These are phyloP conservation scores for Menidia beryllina DNA, from an alignment of 2,113 vertebrate genomes.

Conservation along the genomic window DNA sequence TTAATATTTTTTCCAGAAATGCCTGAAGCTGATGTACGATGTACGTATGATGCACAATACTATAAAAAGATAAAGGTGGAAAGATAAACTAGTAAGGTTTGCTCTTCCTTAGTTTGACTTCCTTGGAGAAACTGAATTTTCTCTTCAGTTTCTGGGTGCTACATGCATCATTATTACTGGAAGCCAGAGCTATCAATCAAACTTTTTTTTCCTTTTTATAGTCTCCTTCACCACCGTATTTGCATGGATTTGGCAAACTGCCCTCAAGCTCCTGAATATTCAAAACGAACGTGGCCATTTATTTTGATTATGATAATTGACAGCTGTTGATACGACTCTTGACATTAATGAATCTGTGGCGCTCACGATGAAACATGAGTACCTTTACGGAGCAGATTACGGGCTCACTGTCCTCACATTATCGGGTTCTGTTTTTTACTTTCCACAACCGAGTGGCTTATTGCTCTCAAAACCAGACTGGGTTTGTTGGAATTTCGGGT, in stretches of 20 bases:
- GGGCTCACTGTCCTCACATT: not conserved
- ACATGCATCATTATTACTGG: not conserved
- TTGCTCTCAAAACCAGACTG: not conserved
- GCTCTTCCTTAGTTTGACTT: constrained; percentile 22
- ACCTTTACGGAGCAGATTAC: constrained; percentile 27
- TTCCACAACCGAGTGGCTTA: not conserved
- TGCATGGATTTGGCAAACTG: constrained; percentile 54
- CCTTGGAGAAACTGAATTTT: constrained; percentile 14
- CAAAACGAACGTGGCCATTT: constrained; percentile 60
- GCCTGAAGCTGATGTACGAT: constrained; percentile 9
- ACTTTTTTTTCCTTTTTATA: constrained; percentile 12
- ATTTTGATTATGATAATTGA: constrained; percentile 71
- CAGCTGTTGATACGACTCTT: constrained; percentile 67
- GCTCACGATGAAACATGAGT: constrained; percentile 61
- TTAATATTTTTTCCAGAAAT: constrained; percentile 19
- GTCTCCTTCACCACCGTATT: constrained; percentile 41
- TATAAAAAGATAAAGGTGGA: not conserved
- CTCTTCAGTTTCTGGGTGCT: constrained; percentile 3
- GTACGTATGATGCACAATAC: constrained; percentile 16
- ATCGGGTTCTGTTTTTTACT: not conserved
- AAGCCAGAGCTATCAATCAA: constrained; percentile 47
- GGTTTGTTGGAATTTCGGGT: not conserved
- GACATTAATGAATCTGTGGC: constrained; percentile 65
- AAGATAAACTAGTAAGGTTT: constrained; percentile 12
- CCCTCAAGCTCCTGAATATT: constrained; percentile 61